phyloP scores from a whole-genome alignment of 2,797 vertebrate genomes.

The Galago senegalensis region DNA sequence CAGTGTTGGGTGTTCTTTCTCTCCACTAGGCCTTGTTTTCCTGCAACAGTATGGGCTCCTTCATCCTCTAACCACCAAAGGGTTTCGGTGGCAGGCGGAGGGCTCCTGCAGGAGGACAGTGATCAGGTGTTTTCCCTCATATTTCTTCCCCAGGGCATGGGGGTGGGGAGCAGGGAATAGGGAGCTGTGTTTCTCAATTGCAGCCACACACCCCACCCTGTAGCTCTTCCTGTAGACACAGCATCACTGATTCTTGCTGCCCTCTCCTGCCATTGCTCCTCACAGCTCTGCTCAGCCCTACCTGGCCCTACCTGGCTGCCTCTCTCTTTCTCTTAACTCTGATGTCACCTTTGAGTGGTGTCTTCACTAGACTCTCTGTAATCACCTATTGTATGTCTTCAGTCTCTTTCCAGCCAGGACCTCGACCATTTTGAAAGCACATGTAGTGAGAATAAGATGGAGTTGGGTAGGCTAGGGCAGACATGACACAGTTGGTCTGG shows the following conservation, averaged over 20 bases:
- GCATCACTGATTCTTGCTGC: too few species aligned
- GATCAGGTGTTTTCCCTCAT: too few species aligned
- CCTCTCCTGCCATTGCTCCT: rapidly evolving
- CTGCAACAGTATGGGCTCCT: background rate
- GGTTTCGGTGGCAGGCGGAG: background rate
- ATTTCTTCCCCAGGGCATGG: background rate
- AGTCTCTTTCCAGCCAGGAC: background rate
- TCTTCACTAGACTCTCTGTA: background rate
- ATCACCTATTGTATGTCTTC: background rate
- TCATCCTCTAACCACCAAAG: background rate
- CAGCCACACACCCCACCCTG: background rate
- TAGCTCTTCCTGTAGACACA: background rate
- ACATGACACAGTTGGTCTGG: too few species aligned
- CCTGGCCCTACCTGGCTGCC: background rate
- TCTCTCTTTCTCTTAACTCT: background rate
- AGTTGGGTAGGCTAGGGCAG: too few species aligned
- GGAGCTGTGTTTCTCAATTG: background rate
- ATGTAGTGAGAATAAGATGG: too few species aligned
- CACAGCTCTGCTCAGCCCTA: background rate
- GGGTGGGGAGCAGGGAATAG: too few species aligned
- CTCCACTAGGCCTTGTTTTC: too few species aligned
- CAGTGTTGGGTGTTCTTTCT: too few species aligned
- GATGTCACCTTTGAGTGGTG: too few species aligned
- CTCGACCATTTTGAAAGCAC: background rate
- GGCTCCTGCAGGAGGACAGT: background rate